Evolutionary conservation across 2,797 vertebrate species (phyloP).

Genomic region (Crocodylus rhombifer): DNA sequence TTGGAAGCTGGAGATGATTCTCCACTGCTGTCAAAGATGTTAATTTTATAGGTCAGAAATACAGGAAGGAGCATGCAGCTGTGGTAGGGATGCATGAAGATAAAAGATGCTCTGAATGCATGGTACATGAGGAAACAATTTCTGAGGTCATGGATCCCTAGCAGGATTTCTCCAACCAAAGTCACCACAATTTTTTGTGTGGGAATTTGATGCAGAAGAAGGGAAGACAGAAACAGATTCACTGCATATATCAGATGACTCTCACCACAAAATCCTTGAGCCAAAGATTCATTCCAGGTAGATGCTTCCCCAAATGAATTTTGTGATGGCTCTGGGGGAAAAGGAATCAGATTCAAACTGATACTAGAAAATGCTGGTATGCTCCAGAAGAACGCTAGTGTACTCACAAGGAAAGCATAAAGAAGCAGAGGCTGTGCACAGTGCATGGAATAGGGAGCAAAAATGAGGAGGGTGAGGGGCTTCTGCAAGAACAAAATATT

Average conservation of each 20-base stretch:
- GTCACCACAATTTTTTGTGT: too few relatives aligned
- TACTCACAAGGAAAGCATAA: not conserved
- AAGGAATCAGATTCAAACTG: not conserved
- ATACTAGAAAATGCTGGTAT: not conserved
- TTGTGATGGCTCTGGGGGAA: not conserved
- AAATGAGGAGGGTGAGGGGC: not conserved
- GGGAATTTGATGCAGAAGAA: not conserved
- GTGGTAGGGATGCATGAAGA: too few relatives aligned
- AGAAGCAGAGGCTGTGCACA: not conserved
- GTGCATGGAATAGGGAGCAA: not conserved
- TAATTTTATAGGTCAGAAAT: not conserved
- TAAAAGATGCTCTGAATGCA: not conserved
- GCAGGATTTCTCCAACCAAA: not conserved
- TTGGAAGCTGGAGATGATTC: not conserved
- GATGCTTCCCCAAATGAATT: not conserved
- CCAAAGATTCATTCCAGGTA: not conserved
- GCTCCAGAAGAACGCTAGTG: not conserved
- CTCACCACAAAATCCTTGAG: not conserved
- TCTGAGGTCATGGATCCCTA: not conserved
- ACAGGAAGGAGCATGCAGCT: not conserved
- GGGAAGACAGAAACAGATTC: not conserved
- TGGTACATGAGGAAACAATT: not conserved
- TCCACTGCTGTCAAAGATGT: too few relatives aligned
- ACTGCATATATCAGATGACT: not conserved
- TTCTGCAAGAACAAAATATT: too few relatives aligned